phyloP scores from a whole-genome alignment of 2,888 invertebrate species.

The Zhuqinia jingwanae region DNA sequence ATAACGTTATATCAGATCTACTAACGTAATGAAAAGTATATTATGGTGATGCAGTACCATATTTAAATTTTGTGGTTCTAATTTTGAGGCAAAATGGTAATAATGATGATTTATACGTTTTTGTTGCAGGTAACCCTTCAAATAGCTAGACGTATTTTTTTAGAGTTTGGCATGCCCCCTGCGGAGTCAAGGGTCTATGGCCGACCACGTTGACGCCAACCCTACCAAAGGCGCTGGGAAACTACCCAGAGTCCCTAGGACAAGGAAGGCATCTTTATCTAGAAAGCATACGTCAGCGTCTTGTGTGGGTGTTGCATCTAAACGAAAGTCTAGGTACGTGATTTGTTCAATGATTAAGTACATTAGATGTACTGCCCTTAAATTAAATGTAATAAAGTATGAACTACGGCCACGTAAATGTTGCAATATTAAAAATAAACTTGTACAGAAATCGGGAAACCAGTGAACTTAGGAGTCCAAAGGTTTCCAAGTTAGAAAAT shows the following conservation, averaged over 20 bases:
- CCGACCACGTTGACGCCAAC: conserved; percentile 80
- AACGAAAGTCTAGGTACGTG: conserved; percentile 70
- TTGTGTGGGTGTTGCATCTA: conserved; percentile 69
- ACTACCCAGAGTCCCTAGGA: conserved; percentile 79
- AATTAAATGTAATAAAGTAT: not conserved
- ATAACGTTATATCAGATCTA: no score
- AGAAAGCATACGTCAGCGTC: conserved; percentile 68
- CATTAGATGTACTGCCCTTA: not conserved
- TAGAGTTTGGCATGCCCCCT: conserved; percentile 80
- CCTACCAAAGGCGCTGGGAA: conserved; percentile 80
- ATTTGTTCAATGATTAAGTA: not conserved
- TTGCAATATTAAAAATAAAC: not conserved
- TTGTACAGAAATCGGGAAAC: conserved; percentile 54
- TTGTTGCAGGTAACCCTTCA: conserved; percentile 64
- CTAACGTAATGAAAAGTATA: no score
- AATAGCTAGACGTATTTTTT: conserved; percentile 70
- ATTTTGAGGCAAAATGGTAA: not conserved
- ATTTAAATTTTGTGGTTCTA: not conserved
- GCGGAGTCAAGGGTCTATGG: conserved; percentile 81
- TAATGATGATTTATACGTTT: not conserved
- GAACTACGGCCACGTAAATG: not conserved
- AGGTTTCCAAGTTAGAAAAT: conserved; percentile 60
- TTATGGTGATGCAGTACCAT: no score
- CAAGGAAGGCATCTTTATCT: conserved; percentile 75
- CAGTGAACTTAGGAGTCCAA: conserved; percentile 67